Base-by-base conservation (phyloP, 1,140 invertebrate species). In the Drosophila ercepeae region DNA sequence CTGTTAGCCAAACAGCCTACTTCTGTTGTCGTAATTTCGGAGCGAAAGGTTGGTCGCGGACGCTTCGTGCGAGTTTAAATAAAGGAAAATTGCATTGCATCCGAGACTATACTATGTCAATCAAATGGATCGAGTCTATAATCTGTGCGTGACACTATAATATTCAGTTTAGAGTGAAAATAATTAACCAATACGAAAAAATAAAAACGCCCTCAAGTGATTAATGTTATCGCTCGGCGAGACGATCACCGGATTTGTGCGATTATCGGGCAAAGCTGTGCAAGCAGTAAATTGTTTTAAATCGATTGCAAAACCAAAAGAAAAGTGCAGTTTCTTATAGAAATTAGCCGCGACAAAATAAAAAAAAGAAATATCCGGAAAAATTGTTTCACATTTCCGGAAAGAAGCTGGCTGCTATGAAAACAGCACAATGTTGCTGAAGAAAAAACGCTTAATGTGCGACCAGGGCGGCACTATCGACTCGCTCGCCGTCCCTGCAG, bases 401-500 rank as follows among this genome's bases (percentile, higher is more conserved):
- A 67, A 50, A 44, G 6, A 34, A 44, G 27, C 46, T 44, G 46
- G 19, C 60, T 65, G 64, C 61, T 68, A 67, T 68, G 60, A 52
- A 25, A 45, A 13, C 63, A 42, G 71, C 67, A 89, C 49, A 75
- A 90, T 90, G 89, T 84, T 90, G 64, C 72, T 90, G 58, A 90
- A 90, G 76, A 90, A 90, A 89, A 90, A 90, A 81, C 88, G 86
- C 68, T 88, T 78, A 74, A 88, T 82, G 78, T 71, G 64, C 70
- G 89, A 90, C 82, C 82, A 79, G 74, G 89, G 73, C 74, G 72
- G 70, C 89, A 48, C 59, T 41, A 86, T 81, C 77, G 77, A 86
- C 64, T 58, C 50, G 57, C 42, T 70, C 64, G 55, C 70, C 63
- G 77, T 42, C 39, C 16, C 51, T 68, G 60, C 57, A 72, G 60